Evolutionary conservation across 2,797 vertebrate species (phyloP), one percentile per base, ranked within the genome.

Genomic region (Ctenosaura bakeri): DNA sequence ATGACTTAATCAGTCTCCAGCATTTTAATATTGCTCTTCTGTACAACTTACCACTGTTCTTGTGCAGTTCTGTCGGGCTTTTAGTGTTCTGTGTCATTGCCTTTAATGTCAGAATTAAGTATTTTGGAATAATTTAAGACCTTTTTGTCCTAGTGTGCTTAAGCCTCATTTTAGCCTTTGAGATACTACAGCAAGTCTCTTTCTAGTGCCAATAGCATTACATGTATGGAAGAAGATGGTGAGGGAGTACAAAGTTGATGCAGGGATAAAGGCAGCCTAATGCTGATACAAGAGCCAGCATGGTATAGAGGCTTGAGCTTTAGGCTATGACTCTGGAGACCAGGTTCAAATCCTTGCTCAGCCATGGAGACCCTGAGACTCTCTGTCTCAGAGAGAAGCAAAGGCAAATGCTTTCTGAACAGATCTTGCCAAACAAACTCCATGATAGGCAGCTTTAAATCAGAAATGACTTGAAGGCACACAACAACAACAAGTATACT

Each of bases 1-100:
- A 52, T 88, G n/a, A 52, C 29, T 87, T 87, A 42, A 87, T 59
- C 6, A 66, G 79, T 94, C 92, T 6, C 59, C 83, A 92, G 95
- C 96, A 96, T 93, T 95, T 93, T 89, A 71, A 92, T 73, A 78
- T 83, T 95, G 89, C 90, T 89, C 56, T 81, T 95, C 92, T 89
- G 29, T 85, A 12, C 73, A 35, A 18, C 10, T 77, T 71, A 18
- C n/a, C 6, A 16, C 6, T 76, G 22, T 77, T 56, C 56, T 64
- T 52, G 52, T 24, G 8, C 66, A 81, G 29, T 46, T 74, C 7
- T 74, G 29, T 29, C 62, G 50, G 38, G 52, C 81, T 84, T 35
- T 84, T n/a, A 83, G 42, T 84, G 2, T 56, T 32, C 12, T 87
- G 6, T 80, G 24, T 26, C 26, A 26, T 78, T 89, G 38, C n/a